A percentile compares a stretch with the other conserved stretches of the same genome.
Evolutionary conservation across 2,888 invertebrate genomes (phyloP).

Genomic region (Andrena camellia): DNA sequence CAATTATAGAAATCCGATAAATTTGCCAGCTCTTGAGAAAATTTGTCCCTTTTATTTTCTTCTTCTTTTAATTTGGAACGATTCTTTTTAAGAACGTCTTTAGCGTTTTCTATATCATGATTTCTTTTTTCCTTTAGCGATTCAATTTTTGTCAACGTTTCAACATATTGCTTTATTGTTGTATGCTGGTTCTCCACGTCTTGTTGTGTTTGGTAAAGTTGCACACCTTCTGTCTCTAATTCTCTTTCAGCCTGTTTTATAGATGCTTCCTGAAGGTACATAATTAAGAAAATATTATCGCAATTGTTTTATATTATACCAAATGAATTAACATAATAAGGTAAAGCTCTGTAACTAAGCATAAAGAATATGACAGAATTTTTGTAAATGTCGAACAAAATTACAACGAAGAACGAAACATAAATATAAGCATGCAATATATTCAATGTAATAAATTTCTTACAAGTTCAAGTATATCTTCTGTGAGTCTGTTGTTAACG

Average conservation of each 20-base stretch:
- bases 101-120: slow-evolving; percentile 85
- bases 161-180: slow-evolving; percentile 87
- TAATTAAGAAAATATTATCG: slow-evolving; percentile 2
- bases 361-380: neutral
- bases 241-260: slow-evolving; percentile 86
- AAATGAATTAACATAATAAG: neutral
- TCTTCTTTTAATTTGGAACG: slow-evolving; percentile 85
- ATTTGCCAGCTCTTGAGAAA: slow-evolving; percentile 86
- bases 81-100: slow-evolving; percentile 85
- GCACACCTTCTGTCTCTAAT: slow-evolving; percentile 87
- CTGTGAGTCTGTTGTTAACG: slow-evolving; percentile 88
- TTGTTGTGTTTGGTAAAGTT: slow-evolving; percentile 88
- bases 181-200: slow-evolving; percentile 87
- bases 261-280: slow-evolving; percentile 83
- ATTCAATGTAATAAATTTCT: slow-evolving; percentile 59
- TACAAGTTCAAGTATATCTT: slow-evolving; percentile 90
- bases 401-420: neutral
- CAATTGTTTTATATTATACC: neutral
- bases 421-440: slow-evolving; percentile 24
- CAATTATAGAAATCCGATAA: slow-evolving; percentile 87
- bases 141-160: slow-evolving; percentile 86
- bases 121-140: slow-evolving; percentile 87
- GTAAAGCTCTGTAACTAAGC: neutral
- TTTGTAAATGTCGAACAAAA: neutral
- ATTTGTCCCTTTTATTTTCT: slow-evolving; percentile 71